These are phyloP conservation scores for Stichodactyla mertensii DNA, from an alignment of 64 coral and sea anemone species.

Conservation along the genomic window DNA sequence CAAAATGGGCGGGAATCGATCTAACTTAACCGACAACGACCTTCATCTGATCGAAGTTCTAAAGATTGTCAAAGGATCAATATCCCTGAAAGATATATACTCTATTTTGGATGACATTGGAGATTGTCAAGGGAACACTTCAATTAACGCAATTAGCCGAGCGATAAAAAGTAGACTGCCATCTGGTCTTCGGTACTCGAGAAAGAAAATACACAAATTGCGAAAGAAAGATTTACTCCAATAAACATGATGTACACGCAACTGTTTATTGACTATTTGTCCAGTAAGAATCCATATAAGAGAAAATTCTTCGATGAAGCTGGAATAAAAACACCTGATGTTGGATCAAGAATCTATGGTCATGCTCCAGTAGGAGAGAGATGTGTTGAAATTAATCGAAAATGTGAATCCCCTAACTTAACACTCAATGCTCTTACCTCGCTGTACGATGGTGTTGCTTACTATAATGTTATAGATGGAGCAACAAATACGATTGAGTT, in stretches of 20 bases:
- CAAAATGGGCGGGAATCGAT: neutral
- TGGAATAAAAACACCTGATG: constrained; percentile 3
- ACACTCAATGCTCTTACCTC: neutral
- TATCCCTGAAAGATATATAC: constrained; percentile 19
- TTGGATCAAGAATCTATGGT: neutral
- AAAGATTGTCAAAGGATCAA: neutral
- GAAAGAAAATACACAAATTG: constrained; percentile 35
- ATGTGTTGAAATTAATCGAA: constrained; percentile 1
- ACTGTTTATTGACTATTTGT: constrained; percentile 36
- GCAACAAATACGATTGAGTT: constrained; percentile 27
- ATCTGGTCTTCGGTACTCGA: neutral
- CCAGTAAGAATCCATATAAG: constrained; percentile 9
- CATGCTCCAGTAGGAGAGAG: neutral
- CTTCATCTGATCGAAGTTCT: constrained; percentile 16
- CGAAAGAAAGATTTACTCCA: constrained; percentile 31
- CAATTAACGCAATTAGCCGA: constrained; percentile 9
- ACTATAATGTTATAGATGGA: constrained; percentile 22
- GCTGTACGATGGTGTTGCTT: neutral
- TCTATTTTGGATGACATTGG: constrained; percentile 10
- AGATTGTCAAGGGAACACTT: constrained; percentile 26
- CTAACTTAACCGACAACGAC: constrained; percentile 4
- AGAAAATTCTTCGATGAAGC: constrained; percentile 46
- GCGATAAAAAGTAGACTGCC: neutral
- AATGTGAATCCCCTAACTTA: constrained; percentile 8
- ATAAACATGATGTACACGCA: constrained; percentile 40